Evolutionary conservation across 2,888 invertebrate species (phyloP).

Genomic region (Dryobotodes eremita): DNA sequence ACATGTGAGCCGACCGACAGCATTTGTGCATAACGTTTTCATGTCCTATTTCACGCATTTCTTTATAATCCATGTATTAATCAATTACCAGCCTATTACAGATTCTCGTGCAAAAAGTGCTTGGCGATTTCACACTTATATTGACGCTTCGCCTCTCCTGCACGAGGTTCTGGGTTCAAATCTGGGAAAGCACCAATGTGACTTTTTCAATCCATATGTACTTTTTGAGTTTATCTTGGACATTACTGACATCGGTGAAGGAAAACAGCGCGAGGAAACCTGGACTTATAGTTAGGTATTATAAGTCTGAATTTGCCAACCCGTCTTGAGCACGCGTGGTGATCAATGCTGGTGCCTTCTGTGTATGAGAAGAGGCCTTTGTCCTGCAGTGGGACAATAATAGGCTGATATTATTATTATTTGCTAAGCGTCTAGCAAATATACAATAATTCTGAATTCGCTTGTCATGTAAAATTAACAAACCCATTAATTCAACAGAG

Average conservation of each 20-base stretch:
- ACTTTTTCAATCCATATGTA: not conserved
- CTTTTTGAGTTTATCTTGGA: not conserved
- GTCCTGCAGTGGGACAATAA: not conserved
- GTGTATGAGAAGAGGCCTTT: not conserved
- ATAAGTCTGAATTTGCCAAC: no score
- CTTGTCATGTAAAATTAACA: no score
- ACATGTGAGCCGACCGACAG: not conserved
- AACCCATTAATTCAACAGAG: not conserved
- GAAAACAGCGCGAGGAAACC: no score
- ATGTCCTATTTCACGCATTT: not conserved
- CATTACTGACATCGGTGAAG: not conserved
- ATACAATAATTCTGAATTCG: not conserved
- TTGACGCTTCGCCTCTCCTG: not conserved
- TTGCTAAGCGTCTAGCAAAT: not conserved
- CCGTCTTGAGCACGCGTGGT: not conserved
- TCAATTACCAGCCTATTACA: not conserved
- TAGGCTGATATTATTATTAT: not conserved
- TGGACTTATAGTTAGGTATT: no score
- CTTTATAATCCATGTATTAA: not conserved
- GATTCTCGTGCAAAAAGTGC: not conserved
- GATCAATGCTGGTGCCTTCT: not conserved
- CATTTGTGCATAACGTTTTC: not conserved
- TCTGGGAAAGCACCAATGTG: not conserved
- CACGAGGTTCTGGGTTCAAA: not conserved
- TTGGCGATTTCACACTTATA: not conserved